Evolutionary conservation across 2,797 vertebrate genomes (phyloP).

Genomic region (Ispidina lecontei): DNA sequence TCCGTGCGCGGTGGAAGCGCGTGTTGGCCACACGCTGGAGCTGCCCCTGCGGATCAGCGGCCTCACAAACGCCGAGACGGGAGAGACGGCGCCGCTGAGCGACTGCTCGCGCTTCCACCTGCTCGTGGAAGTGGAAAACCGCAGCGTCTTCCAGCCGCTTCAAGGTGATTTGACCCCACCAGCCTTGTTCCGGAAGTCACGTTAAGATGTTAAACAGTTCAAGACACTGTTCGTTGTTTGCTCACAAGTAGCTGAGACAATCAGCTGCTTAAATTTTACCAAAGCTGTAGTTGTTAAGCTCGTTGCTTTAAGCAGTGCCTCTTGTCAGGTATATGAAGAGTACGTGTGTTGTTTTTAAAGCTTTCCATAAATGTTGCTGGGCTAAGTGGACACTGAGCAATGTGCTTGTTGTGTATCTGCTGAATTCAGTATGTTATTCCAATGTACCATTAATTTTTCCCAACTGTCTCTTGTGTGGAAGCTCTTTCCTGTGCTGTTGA

Average conservation of each 20-base stretch:
- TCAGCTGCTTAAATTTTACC: background rate
- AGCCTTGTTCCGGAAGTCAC: background rate
- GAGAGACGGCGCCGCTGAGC: conserved; percentile 83
- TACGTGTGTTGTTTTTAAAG: background rate
- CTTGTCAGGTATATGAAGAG: background rate
- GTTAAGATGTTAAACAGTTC: background rate
- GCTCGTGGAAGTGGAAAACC: conserved; percentile 86
- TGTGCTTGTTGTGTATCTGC: background rate
- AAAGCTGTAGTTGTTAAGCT: background rate
- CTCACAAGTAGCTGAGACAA: background rate
- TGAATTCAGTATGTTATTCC: background rate
- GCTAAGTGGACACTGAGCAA: background rate
- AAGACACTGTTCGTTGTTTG: background rate
- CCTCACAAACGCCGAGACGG: conserved; percentile 65
- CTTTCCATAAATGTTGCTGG: background rate
- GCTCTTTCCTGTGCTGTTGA: background rate
- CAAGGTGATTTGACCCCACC: conserved; percentile 76
- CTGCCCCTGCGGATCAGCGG: conserved; percentile 90
- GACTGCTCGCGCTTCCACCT: conserved; percentile 95
- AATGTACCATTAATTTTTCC: background rate
- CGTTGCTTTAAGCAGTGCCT: background rate
- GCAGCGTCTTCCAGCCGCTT: conserved; percentile 84
- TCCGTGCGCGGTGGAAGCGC: conserved; percentile 87
- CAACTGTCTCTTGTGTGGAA: background rate
- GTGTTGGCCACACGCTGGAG: conserved; percentile 84